These are phyloP conservation scores for Philopotamus ludificatus DNA, from an alignment of 1,140 invertebrate genomes.

Conservation along the genomic window DNA sequence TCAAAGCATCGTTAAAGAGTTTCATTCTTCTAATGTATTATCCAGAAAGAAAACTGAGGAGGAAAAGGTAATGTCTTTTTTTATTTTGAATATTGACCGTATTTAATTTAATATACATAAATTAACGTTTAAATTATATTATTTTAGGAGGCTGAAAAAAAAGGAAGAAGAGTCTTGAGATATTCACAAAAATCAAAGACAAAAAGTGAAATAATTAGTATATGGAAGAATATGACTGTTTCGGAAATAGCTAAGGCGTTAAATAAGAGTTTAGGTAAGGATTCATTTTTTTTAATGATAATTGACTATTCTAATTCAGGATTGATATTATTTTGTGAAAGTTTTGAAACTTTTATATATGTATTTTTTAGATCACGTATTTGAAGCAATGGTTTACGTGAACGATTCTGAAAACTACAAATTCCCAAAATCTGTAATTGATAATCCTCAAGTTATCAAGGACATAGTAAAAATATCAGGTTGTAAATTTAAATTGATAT, in stretches of 20 bases:
- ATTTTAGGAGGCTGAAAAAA: slow-evolving; percentile 45
- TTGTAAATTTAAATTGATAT: slow-evolving; percentile 57
- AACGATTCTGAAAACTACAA: slow-evolving; percentile 56
- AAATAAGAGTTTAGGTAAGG: slow-evolving; percentile 58
- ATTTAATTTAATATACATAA: too few species aligned
- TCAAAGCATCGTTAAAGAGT: too few species aligned
- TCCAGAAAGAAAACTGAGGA: too few species aligned
- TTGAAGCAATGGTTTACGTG: slow-evolving; percentile 67
- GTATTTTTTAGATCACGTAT: slow-evolving; percentile 63
- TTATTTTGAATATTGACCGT: too few species aligned
- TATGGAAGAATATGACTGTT: slow-evolving; percentile 81
- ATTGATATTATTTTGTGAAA: slow-evolving; percentile 16
- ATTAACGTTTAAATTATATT: too few species aligned
- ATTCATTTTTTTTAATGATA: too few species aligned
- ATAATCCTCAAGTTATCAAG: slow-evolving; percentile 61
- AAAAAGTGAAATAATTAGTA: slow-evolving; percentile 54
- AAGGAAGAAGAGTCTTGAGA: slow-evolving; percentile 47
- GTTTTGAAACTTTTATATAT: slow-evolving; percentile 16
- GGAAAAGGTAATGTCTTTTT: too few species aligned
- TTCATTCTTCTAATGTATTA: too few species aligned
- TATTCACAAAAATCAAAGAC: slow-evolving; percentile 50
- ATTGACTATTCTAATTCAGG: too few species aligned
- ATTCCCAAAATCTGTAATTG: slow-evolving; percentile 43
- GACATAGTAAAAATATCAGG: slow-evolving; percentile 68
- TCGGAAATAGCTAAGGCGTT: slow-evolving; percentile 65